Evolutionary conservation across 2,888 invertebrate species (phyloP), one percentile per base, ranked within the genome.

Genomic region (Hydropsyche betteni): DNA sequence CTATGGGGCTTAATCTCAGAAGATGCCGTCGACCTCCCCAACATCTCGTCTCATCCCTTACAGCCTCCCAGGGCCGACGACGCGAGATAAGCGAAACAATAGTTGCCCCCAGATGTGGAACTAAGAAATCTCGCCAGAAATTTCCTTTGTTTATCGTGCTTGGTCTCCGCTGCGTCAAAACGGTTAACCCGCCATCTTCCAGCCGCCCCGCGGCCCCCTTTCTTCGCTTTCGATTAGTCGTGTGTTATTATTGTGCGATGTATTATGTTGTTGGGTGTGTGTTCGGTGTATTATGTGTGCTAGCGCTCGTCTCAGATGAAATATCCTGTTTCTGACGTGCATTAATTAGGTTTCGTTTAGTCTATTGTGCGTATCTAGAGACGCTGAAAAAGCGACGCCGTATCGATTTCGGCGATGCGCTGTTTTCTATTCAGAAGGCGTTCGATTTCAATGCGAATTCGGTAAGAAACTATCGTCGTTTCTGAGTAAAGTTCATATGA

Each of bases 1-100:
- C 55, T 38, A 69, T 44, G 75, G 50, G 68, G 69, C 51, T 71
- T 76, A 78, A 78, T 78, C 77, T 78, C 77, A 76, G 77, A 76
- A 78, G 58, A 71, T 74, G 69, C 69, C 74, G 68, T 24, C 74
- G 34, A 69, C 14, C 68, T 58, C 70, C 74, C 24, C 44, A 44
- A 7, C n/a, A 55, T n/a, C 55, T 16, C 55, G 2, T n/a, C 64
- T 12, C 24, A 24, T 24, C 58, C 58, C 34, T 70, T 44, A 50
- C 50, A 51, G 16, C 69, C 69, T 16, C 44, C 55, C 33, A n/a
- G 58, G 14, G 72, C 58, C 72, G 72, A 44, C 72, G 70, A 58
- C 72, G 72, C 72, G 55, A 72, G 72, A 72, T 72, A 76, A 76
- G 74, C 74, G 76, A 76, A 76, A 76, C 76, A 76, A 76, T 76